Base-by-base conservation (phyloP, 2,797 vertebrate genomes). In the Pseudotriccus pelzelni region DNA sequence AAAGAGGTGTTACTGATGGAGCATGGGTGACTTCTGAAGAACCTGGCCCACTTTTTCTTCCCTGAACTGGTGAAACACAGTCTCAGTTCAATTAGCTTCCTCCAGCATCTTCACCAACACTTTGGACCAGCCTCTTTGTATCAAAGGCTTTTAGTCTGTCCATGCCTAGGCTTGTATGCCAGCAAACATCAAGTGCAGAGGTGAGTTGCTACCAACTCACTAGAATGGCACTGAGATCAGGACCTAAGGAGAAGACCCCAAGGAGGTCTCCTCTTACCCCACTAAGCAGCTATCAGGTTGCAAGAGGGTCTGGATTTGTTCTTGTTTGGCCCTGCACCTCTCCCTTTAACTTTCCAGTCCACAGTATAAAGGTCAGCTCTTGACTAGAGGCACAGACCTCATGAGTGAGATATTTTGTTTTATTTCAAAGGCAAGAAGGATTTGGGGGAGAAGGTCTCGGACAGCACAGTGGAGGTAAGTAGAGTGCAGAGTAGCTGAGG, bases 391-490 rank as follows among this genome's bases (percentile, higher is more conserved):
- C 47, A 18, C 32, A 37, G 69, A 58, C 44, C 32, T 75, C 72
- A n/a, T 11, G n/a, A 94, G 32, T 94, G 94, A 96, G 47, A 67
- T n/a, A 15, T 36, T 93, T 64, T 96, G 37, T 95, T 98, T 98
- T 98, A 52, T 97, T 93, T 98, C 96, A 97, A 98, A 99, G 99
- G 98, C 97, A 99, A 99, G 96, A 99, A 98, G 96, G 99, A 99
- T 93, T 95, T 97, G 23, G 98, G 98, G 10, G 99, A 99, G 97
- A 99, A 98, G 98, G 98, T 98, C 2, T 97, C 97, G 79, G 99
- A 99, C 98, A 99, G 98, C 98, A 98, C 98, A 92, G 98, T 99
- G 95, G 99, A 99, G 99, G 99, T 99, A 98, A 99, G 99, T 99
- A 97, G 97, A 97, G 94, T 93, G 97, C 97, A 95, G 97, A 97